These are phyloP conservation scores for Patiria miniata DNA, from an alignment of 35 echinoderm and acorn worm species.

Conservation along the genomic window DNA sequence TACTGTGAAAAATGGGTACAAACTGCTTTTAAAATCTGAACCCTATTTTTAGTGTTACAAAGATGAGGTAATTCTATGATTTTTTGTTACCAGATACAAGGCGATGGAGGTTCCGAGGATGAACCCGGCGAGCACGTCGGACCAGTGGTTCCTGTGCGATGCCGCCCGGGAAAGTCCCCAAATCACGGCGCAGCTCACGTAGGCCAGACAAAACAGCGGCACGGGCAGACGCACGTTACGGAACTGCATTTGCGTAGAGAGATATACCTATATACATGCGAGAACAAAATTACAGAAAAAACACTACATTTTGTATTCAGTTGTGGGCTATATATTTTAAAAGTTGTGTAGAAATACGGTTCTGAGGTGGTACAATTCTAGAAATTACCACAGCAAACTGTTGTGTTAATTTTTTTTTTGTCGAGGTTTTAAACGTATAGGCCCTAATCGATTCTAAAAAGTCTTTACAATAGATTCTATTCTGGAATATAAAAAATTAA, in stretches of 20 bases:
- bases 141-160: constrained; percentile 58
- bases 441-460: no score
- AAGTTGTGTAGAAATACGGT: background rate
- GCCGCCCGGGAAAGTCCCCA: constrained; percentile 65
- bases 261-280: constrained; percentile 40
- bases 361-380: background rate
- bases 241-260: constrained; percentile 58
- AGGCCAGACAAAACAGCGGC: constrained; percentile 47
- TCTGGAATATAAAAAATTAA: no score
- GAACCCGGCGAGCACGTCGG: constrained; percentile 62
- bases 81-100: constrained; percentile 58
- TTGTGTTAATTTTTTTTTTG: no score
- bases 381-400: background rate
- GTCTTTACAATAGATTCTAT: no score
- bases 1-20: background rate
- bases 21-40: background rate
- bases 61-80: background rate
- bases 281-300: background rate
- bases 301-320: background rate
- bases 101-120: constrained; percentile 57
- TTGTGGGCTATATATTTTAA: background rate
- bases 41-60: background rate
- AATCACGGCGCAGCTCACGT: constrained; percentile 46
- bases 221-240: constrained; percentile 60
- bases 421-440: no score